Percentiles rank a stretch among this genome's conserved stretches.
Evolutionary conservation across 2,113 vertebrate species (phyloP).

Genomic region (Grus americana): DNA sequence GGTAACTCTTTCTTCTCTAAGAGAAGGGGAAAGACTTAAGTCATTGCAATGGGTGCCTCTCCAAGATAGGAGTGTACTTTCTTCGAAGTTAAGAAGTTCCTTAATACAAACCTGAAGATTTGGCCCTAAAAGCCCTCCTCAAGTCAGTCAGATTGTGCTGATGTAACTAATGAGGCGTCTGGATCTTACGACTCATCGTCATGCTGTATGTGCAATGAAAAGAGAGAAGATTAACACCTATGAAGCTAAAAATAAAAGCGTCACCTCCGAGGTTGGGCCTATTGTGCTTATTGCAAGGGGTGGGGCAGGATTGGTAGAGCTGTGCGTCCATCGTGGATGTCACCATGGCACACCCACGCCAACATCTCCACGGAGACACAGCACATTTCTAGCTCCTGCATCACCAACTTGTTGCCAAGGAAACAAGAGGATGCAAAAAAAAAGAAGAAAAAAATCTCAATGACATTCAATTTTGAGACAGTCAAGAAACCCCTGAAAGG

Average conservation of each 20-base stretch:
- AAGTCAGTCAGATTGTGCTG: slow-evolving; percentile 30
- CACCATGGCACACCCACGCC: slow-evolving; percentile 73
- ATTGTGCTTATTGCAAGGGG: slow-evolving; percentile 19
- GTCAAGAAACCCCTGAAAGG: slow-evolving; percentile 77
- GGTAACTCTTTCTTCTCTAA: neutral
- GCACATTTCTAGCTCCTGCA: slow-evolving; percentile 76
- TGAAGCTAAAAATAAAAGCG: slow-evolving; percentile 37
- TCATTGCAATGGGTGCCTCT: neutral
- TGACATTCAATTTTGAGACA: slow-evolving; percentile 79
- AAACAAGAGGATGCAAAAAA: slow-evolving; percentile 74
- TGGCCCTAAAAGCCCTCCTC: neutral
- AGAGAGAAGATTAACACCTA: slow-evolving; percentile 43
- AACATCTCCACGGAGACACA: slow-evolving; percentile 77
- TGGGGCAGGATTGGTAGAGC: slow-evolving; percentile 54
- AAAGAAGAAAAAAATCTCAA: slow-evolving; percentile 60
- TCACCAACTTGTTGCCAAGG: slow-evolving; percentile 83
- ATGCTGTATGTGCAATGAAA: slow-evolving; percentile 18
- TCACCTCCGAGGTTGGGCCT: slow-evolving; percentile 17
- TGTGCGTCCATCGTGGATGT: slow-evolving; percentile 55
- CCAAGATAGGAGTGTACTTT: neutral
- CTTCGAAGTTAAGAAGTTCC: neutral
- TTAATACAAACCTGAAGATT: neutral
- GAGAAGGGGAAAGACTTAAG: neutral
- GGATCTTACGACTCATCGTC: slow-evolving; percentile 23
- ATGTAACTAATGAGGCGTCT: slow-evolving; percentile 32